Percentiles rank a stretch among this genome's conserved stretches.
phyloP scores from a whole-genome alignment of 2,888 invertebrate species.

The Oligia fasciuncula region DNA sequence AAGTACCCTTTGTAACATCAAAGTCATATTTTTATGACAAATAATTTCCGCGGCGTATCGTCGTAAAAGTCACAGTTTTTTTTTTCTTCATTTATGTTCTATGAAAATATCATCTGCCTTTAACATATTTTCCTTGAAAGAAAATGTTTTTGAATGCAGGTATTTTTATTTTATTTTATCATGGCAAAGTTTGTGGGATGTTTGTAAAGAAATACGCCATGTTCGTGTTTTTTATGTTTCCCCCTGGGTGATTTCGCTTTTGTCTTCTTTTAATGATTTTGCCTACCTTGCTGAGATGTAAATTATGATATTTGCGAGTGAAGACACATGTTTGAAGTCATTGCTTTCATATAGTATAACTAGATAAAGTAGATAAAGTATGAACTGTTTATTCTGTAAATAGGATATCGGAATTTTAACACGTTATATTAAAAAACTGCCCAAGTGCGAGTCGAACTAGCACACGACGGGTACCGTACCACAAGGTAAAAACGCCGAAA shows the following conservation, averaged over 20 bases:
- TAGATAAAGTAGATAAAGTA: not conserved
- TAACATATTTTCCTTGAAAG: constrained; percentile 52
- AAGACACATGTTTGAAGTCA: not conserved
- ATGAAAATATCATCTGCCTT: constrained; percentile 60
- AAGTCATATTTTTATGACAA: constrained; percentile 64
- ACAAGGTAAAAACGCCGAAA: no score
- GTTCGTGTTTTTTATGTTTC: constrained; percentile 29
- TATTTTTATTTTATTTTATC: constrained; percentile 43
- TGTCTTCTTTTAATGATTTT: constrained; percentile 42
- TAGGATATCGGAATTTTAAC: no score
- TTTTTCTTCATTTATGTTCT: constrained; percentile 59
- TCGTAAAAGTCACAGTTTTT: constrained; percentile 54
- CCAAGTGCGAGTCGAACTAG: no score
- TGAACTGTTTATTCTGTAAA: not conserved
- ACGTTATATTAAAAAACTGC: no score
- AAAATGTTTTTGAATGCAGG: constrained; percentile 52
- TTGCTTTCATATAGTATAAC: not conserved
- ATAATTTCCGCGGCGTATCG: constrained; percentile 61
- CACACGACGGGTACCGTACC: no score
- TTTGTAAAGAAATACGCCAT: constrained; percentile 18
- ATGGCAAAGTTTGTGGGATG: constrained; percentile 24
- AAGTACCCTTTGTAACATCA: constrained; percentile 54
- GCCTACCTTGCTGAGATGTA: not conserved
- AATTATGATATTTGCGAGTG: constrained; percentile 1
- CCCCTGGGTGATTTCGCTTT: constrained; percentile 26